Evolutionary conservation across 2,888 invertebrate species (phyloP).

Genomic region (Tyria jacobaeae): DNA sequence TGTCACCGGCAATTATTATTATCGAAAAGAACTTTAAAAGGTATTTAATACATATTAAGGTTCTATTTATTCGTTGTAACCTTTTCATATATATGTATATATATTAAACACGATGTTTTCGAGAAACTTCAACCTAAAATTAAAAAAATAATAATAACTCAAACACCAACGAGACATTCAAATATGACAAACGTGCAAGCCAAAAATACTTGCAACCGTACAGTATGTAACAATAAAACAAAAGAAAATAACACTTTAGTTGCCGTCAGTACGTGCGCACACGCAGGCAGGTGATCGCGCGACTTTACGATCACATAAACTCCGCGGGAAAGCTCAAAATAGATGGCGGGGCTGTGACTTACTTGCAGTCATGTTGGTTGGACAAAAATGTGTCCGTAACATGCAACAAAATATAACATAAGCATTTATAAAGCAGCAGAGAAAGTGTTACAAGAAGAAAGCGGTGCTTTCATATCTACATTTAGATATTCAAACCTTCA

Average conservation of each 20-base stretch:
- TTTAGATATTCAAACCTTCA: not conserved
- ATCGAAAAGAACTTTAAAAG: no score
- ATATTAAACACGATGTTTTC: not conserved
- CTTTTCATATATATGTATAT: no score
- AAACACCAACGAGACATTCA: not conserved
- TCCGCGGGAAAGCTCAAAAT: slow-evolving; percentile 53
- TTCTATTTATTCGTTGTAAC: no score
- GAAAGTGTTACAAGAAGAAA: slow-evolving; percentile 3
- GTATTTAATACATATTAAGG: no score
- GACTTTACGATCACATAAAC: slow-evolving; percentile 66
- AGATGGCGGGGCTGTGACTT: slow-evolving; percentile 46
- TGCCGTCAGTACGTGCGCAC: slow-evolving; percentile 47
- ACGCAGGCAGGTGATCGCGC: slow-evolving; percentile 63
- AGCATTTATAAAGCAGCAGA: not conserved
- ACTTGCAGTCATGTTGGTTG: slow-evolving; percentile 29
- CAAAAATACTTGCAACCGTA: not conserved
- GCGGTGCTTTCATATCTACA: not conserved
- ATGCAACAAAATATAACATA: slow-evolving; percentile 5
- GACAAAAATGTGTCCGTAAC: slow-evolving; percentile 29
- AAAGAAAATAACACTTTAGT: slow-evolving; percentile 21
- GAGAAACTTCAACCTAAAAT: not conserved
- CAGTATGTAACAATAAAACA: slow-evolving; percentile 13
- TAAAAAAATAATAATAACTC: not conserved
- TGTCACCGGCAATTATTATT: no score
- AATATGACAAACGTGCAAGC: not conserved